Conservation (phyloP, 2,797 vertebrate species). For the Leucoraja ocellata region DNA sequence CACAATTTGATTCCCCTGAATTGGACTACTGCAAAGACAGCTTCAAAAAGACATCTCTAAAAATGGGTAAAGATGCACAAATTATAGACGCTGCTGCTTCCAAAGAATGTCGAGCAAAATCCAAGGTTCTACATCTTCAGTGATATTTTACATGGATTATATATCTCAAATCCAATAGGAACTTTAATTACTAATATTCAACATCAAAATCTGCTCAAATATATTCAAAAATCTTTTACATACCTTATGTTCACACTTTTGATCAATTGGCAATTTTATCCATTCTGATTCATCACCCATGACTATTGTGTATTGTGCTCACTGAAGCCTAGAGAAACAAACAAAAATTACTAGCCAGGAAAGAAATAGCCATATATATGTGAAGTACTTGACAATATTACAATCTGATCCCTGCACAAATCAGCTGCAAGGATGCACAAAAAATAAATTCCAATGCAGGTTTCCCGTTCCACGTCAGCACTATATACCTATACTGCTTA, state of each 20-base stretch:
- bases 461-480: no score
- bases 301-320: slow-evolving; percentile 50
- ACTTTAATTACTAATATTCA: not conserved
- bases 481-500: no score
- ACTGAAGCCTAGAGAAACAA: slow-evolving; percentile 10
- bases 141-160: not conserved
- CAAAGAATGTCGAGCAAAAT: not conserved
- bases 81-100: not conserved
- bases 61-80: not conserved
- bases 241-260: slow-evolving; percentile 99
- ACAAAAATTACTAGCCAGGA: not conserved
- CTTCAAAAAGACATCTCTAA: no score
- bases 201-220: not conserved
- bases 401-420: not conserved
- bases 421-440: not conserved
- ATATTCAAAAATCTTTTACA: slow-evolving; percentile 39
- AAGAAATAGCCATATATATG: not conserved
- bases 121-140: not conserved
- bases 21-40: no score
- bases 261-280: slow-evolving; percentile 92
- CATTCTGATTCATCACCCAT: slow-evolving; percentile 98
- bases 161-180: not conserved
- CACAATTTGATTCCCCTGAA: no score
- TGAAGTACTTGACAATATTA: not conserved
- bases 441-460: no score